Conservation (phyloP, 2,888 invertebrate genomes). For the Xanthia icteritia region DNA sequence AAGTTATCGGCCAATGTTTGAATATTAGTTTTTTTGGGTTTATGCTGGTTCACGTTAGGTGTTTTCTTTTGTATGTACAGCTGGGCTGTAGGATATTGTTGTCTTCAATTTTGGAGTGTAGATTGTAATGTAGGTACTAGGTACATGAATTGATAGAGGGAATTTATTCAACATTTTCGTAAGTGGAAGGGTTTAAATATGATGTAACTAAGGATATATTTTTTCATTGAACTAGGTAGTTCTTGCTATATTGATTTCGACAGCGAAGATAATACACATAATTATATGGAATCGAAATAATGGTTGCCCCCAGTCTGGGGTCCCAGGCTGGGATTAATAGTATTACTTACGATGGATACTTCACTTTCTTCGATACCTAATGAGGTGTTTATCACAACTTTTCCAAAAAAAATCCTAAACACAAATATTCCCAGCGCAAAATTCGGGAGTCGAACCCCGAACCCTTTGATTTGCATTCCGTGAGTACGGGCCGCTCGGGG, state of each 20-base stretch:
- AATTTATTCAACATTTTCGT: not conserved
- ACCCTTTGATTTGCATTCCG: conserved; percentile 74
- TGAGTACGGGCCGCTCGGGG: conserved; percentile 73
- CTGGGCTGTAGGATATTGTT: conserved; percentile 47
- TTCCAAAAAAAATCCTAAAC: conserved; percentile 37
- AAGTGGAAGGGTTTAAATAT: conserved; percentile 15
- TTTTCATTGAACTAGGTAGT: too few relatives aligned
- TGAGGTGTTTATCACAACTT: not conserved
- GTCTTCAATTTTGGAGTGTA: conserved; percentile 21
- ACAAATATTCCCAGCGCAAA: conserved; percentile 39
- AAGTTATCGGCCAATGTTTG: conserved; percentile 79
- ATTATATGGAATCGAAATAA: too few relatives aligned
- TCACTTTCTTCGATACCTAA: not conserved
- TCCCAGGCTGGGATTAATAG: too few relatives aligned
- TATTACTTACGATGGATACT: not conserved
- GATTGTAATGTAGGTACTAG: not conserved
- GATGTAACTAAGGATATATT: not conserved
- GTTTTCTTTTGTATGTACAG: conserved; percentile 63
- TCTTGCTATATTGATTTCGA: too few relatives aligned
- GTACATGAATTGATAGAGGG: not conserved
- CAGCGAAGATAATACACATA: too few relatives aligned
- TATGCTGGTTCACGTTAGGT: conserved; percentile 45
- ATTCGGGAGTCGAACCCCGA: conserved; percentile 59
- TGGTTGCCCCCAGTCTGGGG: too few relatives aligned
- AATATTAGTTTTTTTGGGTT: conserved; percentile 64